Conservation (phyloP, 2,113 vertebrate species). For the Dendropsophus ebraccatus region DNA sequence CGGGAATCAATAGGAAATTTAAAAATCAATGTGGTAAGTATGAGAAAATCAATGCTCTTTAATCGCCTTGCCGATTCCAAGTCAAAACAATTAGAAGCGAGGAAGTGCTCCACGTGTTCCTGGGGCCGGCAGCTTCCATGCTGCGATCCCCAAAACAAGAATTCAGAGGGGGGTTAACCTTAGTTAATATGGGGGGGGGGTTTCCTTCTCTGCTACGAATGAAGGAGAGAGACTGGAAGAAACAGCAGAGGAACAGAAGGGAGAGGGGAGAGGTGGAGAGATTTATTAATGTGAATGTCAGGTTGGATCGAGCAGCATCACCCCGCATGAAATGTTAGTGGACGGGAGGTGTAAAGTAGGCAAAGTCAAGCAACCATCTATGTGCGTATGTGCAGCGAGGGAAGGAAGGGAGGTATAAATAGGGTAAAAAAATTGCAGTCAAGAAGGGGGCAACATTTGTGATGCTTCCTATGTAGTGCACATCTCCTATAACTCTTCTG, state of each 20-base stretch:
- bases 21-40: slow-evolving; percentile 96
- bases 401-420: not conserved
- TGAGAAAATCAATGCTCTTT: slow-evolving; percentile 95
- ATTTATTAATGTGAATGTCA: slow-evolving; percentile 29
- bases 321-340: not conserved
- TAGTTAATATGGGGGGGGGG: slow-evolving; percentile 56
- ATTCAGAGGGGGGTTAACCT: slow-evolving; percentile 67
- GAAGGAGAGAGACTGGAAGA: not conserved
- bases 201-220: slow-evolving; percentile 54
- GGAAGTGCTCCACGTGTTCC: slow-evolving; percentile 86
- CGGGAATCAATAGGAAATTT: slow-evolving; percentile 94
- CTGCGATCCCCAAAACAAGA: slow-evolving; percentile 73
- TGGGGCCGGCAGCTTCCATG: slow-evolving; percentile 67
- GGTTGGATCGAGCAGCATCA: not conserved
- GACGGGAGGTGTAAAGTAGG: not conserved
- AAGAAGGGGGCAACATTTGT: not conserved
- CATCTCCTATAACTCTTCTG: not conserved
- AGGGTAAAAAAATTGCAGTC: not conserved
- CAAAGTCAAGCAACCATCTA: not conserved
- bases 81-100: slow-evolving; percentile 96
- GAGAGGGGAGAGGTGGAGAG: not conserved
- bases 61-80: slow-evolving; percentile 95
- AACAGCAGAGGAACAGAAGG: not conserved
- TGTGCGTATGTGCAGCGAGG: too few relatives aligned
- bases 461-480: not conserved